Evolutionary conservation across 2,113 vertebrate species (phyloP).

Genomic region (Oostethus manadensis): DNA sequence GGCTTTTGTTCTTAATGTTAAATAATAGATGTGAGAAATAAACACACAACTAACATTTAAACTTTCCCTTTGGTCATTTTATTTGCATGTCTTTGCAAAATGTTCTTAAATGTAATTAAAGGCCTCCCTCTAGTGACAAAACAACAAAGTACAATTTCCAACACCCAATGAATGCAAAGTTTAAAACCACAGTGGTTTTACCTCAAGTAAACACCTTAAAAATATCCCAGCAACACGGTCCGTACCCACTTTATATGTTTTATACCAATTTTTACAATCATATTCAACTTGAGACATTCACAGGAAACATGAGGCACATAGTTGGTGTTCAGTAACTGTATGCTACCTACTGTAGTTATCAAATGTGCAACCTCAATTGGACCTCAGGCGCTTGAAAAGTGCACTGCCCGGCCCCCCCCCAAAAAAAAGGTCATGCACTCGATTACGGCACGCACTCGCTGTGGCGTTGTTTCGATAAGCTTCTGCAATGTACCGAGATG

Average conservation of each 20-base stretch:
- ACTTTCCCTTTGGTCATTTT: conserved; percentile 6
- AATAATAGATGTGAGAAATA: conserved; percentile 15
- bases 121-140: conserved; percentile 61
- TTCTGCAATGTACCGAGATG: no score
- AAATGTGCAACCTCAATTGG: not conserved
- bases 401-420: no score
- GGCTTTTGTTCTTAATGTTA: not conserved
- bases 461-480: no score
- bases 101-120: conserved; percentile 16
- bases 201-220: conserved; percentile 4
- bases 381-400: not conserved
- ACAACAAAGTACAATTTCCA: conserved; percentile 17
- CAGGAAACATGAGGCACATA: not conserved
- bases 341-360: not conserved
- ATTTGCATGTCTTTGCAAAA: conserved; percentile 14
- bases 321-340: not conserved
- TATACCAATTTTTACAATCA: conserved; percentile 6
- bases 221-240: not conserved
- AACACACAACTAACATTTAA: conserved; percentile 7
- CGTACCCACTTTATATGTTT: not conserved
- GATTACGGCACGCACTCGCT: no score
- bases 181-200: conserved; percentile 15
- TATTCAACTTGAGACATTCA: not conserved
- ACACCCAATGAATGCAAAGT: conserved; percentile 11
- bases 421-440: no score